Evolutionary conservation across 1,140 invertebrate genomes (phyloP).

Genomic region (Meloidogyne hapla): DNA sequence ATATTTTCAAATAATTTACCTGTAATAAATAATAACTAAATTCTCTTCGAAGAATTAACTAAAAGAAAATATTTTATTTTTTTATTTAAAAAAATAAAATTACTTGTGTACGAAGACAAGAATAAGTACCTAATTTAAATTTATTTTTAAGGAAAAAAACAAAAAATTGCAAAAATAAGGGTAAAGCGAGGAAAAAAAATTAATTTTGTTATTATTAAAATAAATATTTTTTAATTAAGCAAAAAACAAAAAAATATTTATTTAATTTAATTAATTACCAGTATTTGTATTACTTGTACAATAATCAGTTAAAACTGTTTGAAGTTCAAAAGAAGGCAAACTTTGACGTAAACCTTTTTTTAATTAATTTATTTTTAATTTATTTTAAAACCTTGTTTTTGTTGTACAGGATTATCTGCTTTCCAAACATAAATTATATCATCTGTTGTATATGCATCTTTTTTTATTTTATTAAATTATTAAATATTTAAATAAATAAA

Average conservation of each 20-base stretch:
- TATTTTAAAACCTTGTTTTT: conserved; percentile 81
- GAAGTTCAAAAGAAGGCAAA: conserved; percentile 84
- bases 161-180: conserved; percentile 10
- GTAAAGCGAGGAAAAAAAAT: neutral
- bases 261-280: conserved; percentile 61
- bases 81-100: neutral
- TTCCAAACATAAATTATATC: conserved; percentile 91
- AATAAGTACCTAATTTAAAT: conserved; percentile 49
- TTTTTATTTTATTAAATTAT: conserved; percentile 4
- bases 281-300: conserved; percentile 94
- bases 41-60: conserved; percentile 85
- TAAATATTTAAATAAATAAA: conserved; percentile 8
- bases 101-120: conserved; percentile 83
- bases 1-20: conserved; percentile 30
- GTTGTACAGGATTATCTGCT: conserved; percentile 86
- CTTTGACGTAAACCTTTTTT: conserved; percentile 36
- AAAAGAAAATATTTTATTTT: neutral
- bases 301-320: conserved; percentile 85
- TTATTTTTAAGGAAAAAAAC: neutral
- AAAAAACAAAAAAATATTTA: neutral
- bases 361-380: neutral
- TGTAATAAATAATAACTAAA: conserved; percentile 97
- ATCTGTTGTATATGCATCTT: conserved; percentile 90
- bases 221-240: neutral
- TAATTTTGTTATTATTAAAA: neutral